Evolutionary conservation across 1,140 invertebrate species (phyloP).

Genomic region (Aleiodes sp.): DNA sequence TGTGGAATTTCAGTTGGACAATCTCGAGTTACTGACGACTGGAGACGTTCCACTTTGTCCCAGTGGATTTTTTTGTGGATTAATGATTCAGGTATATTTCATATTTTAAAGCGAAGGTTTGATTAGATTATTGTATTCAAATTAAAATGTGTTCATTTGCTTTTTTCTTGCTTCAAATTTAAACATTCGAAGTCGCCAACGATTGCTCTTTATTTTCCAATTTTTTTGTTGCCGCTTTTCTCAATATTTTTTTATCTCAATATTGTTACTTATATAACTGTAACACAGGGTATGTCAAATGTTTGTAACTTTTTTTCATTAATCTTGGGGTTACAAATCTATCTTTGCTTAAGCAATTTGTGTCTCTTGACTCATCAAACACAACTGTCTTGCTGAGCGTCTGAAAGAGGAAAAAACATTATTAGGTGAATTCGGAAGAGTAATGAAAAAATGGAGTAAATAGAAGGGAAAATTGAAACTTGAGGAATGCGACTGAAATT

Average conservation of each 20-base stretch:
- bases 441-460: neutral
- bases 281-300: slow-evolving; percentile 35
- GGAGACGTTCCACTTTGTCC: neutral
- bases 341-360: slow-evolving; percentile 33
- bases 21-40: no score
- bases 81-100: slow-evolving; percentile 15
- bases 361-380: slow-evolving; percentile 31
- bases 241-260: slow-evolving; percentile 1
- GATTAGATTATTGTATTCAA: slow-evolving; percentile 26
- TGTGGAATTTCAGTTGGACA: neutral
- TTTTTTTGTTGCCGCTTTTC: slow-evolving; percentile 21
- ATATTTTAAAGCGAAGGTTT: no score
- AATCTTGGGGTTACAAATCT: slow-evolving; percentile 22
- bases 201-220: slow-evolving; percentile 27
- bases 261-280: slow-evolving; percentile 35
- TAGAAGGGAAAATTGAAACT: neutral
- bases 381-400: slow-evolving; percentile 31
- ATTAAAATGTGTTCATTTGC: slow-evolving; percentile 6
- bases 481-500: neutral
- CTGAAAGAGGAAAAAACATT: slow-evolving; percentile 24
- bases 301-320: slow-evolving; percentile 28
- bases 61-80: neutral
- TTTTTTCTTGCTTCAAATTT: neutral
- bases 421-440: neutral
- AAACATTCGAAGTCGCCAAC: slow-evolving; percentile 32